phyloP scores from a whole-genome alignment of 2,888 invertebrate genomes.

The Melieria crassipennis region DNA sequence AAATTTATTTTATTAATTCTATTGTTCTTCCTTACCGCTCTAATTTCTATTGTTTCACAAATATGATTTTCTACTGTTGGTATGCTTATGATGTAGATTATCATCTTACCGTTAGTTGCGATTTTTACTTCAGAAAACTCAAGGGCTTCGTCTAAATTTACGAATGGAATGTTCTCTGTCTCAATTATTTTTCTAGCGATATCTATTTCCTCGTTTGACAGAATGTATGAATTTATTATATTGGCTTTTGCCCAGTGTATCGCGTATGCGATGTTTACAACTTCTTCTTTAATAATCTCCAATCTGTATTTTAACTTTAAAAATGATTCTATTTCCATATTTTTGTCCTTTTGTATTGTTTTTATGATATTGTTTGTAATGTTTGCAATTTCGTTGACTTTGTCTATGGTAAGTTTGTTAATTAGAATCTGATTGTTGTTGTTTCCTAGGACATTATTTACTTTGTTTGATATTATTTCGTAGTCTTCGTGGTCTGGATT shows the following conservation, averaged over 20 bases:
- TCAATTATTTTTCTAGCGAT: conserved; percentile 31
- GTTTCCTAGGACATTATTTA: conserved; percentile 5
- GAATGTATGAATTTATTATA: conserved; percentile 36
- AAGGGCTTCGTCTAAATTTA: conserved; percentile 41
- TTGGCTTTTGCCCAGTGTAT: conserved; percentile 38
- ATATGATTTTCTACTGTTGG: conserved; percentile 24
- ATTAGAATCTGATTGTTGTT: conserved; percentile 19
- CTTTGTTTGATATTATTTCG: conserved; percentile 3
- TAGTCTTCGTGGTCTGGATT: conserved; percentile 9
- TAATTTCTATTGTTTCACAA: conserved; percentile 33
- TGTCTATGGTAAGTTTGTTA: conserved; percentile 33
- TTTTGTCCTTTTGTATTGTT: conserved; percentile 11
- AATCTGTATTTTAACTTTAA: no score
- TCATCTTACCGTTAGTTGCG: conserved; percentile 28
- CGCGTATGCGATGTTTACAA: conserved; percentile 19
- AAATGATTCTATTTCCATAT: not conserved
- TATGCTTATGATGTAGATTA: conserved; percentile 39
- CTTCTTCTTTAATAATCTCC: no score
- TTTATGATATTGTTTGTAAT: conserved; percentile 12
- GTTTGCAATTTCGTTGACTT: conserved; percentile 16
- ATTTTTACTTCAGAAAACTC: conserved; percentile 41
- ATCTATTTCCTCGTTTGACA: conserved; percentile 36
- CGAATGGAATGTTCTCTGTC: conserved; percentile 35
- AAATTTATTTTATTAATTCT: conserved; percentile 29
- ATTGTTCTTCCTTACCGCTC: conserved; percentile 34